Base-by-base conservation (phyloP, 2,797 vertebrate species). In the Myotis pilosus region DNA sequence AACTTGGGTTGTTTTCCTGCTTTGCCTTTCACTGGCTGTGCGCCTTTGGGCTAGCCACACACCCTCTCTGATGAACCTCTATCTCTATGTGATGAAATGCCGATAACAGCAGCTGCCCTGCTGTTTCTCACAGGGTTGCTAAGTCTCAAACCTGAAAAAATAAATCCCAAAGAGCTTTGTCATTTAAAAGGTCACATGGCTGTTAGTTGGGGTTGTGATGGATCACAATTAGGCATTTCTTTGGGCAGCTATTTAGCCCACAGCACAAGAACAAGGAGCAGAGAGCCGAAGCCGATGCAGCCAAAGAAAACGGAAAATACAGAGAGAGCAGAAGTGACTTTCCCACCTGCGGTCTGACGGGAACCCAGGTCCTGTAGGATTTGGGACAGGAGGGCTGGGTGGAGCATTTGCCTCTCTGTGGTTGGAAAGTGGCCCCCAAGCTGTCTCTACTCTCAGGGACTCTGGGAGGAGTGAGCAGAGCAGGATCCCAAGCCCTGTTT, bases 111-210 rank as follows among this genome's bases (percentile, higher is more conserved):
- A 49, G 49, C 28, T 85, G 2, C 33, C 83, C 17, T 60, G 22
- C 41, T 66, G 53, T 53, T 66, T 66, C 49, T 72, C 51, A 47
- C 8, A 28, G 8, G 17, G 12, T n/a, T 38, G 30, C 44, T 60
- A 75, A 55, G 38, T 71, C 64, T 92, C 75, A 86, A 75, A 38
- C 15, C 13, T 47, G 47, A 79, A 49, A 72, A 72, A 89, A n/a
- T n/a, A 16, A 69, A n/a, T 15, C 23, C 28, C 30, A 25, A 33
- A 74, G 25, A 94, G 6, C n/a, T 84, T 62, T 84, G 28, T 53
- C n/a, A 33, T 62, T 76, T 53, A 81, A 92, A 68, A 92, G 20
- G 12, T 47, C 23, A 55, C n/a, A 2, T 9, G 23, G 55, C n/a
- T 38, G 9, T 33, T 60, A 25, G 53, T 93, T 28, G 66, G 6